phyloP scores from a whole-genome alignment of 2,888 invertebrate genomes.

The Troilus luridus region DNA sequence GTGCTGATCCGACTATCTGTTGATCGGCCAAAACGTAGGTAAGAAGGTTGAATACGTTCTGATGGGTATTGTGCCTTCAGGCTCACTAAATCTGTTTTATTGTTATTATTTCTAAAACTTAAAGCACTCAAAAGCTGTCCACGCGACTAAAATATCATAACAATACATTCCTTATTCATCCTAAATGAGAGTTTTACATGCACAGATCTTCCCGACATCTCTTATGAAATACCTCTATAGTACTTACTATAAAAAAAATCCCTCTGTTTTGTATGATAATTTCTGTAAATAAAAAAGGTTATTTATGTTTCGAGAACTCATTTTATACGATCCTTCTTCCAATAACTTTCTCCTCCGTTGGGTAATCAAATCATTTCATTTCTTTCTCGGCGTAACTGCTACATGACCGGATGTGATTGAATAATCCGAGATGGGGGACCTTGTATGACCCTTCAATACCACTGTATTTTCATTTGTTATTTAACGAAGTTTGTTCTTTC shows the following conservation, averaged over 20 bases:
- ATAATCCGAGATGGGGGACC: background rate
- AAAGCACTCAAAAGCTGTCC: background rate
- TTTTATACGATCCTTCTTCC: background rate
- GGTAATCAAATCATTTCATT: conserved; percentile 6
- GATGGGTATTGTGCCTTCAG: no score
- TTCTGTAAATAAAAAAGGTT: background rate
- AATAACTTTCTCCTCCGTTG: background rate
- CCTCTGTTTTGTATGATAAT: no score
- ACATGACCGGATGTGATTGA: background rate
- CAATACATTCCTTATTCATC: background rate
- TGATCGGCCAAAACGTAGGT: no score
- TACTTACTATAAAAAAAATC: background rate
- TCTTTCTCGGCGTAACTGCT: background rate
- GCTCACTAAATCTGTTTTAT: no score
- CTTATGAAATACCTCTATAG: background rate
- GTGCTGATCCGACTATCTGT: no score
- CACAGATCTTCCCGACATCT: background rate
- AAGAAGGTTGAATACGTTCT: no score
- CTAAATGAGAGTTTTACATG: background rate
- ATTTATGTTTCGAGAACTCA: background rate
- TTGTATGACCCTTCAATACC: background rate
- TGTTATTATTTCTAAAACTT: background rate
- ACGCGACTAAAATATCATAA: background rate
- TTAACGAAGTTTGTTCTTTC: background rate
- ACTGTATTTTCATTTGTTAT: background rate